These are phyloP conservation scores for Dallia pectoralis DNA, from an alignment of 2,797 vertebrate genomes.

Conservation along the genomic window DNA sequence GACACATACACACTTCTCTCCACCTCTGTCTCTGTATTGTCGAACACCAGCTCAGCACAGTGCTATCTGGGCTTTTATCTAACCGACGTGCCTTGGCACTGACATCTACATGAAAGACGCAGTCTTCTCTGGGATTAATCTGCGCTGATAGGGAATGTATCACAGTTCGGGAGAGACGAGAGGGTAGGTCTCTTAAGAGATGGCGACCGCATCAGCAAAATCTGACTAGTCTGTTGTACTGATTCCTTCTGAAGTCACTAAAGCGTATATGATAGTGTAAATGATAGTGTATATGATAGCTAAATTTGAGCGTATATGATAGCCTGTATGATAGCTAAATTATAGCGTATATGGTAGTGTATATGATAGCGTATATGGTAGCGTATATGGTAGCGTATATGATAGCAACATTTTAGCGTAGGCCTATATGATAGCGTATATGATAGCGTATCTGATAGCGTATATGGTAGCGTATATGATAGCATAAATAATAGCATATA, in stretches of 20 bases:
- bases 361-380: too few relatives aligned
- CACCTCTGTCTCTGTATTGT: conserved; percentile 39
- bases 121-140: conserved; percentile 56
- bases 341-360: too few relatives aligned
- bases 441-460: too few relatives aligned
- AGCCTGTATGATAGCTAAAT: too few relatives aligned
- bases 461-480: too few relatives aligned
- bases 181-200: conserved; percentile 38
- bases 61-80: conserved; percentile 63
- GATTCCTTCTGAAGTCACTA: conserved; percentile 26
- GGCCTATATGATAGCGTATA: too few relatives aligned
- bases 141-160: conserved; percentile 52
- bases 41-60: conserved; percentile 33
- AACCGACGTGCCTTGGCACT: conserved; percentile 52
- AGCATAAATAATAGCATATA: too few relatives aligned
- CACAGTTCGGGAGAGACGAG: conserved; percentile 37
- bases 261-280: too few relatives aligned
- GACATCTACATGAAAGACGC: conserved; percentile 69
- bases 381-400: too few relatives aligned
- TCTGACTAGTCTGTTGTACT: conserved; percentile 34
- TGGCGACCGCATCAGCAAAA: conserved; percentile 14
- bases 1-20: conserved; percentile 39
- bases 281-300: too few relatives aligned
- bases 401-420: too few relatives aligned
- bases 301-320: too few relatives aligned